phyloP scores from a whole-genome alignment of 2,888 invertebrate genomes.

The Oligia fasciuncula region DNA sequence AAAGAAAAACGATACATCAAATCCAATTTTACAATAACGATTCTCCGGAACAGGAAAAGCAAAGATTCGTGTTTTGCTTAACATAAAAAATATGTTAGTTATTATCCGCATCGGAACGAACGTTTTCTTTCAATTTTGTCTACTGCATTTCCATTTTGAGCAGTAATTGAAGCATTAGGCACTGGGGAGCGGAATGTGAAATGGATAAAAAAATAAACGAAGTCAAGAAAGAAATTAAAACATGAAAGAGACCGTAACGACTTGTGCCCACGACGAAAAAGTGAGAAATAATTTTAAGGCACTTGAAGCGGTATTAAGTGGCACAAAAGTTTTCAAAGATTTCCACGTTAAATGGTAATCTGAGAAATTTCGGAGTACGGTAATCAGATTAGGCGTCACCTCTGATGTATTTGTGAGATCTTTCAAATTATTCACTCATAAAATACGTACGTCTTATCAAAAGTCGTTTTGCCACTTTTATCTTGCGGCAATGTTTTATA shows the following conservation, averaged over 20 bases:
- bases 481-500: slow-evolving; percentile 63
- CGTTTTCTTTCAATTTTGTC: slow-evolving; percentile 69
- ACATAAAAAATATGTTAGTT: slow-evolving; percentile 52
- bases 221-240: slow-evolving; percentile 81
- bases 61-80: slow-evolving; percentile 52
- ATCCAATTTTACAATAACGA: slow-evolving; percentile 40
- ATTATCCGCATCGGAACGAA: slow-evolving; percentile 68
- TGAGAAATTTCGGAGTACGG: slow-evolving; percentile 78
- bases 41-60: slow-evolving; percentile 48
- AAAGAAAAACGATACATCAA: slow-evolving; percentile 44
- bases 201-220: slow-evolving; percentile 77
- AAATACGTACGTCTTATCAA: slow-evolving; percentile 72
- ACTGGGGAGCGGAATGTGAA: slow-evolving; percentile 71
- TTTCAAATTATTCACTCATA: slow-evolving; percentile 75
- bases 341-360: slow-evolving; percentile 83
- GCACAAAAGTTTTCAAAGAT: slow-evolving; percentile 80
- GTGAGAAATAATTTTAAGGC: slow-evolving; percentile 83
- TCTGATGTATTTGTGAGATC: slow-evolving; percentile 76
- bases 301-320: slow-evolving; percentile 82
- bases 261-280: slow-evolving; percentile 78
- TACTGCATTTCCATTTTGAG: slow-evolving; percentile 71
- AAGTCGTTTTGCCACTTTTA: slow-evolving; percentile 72
- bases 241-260: slow-evolving; percentile 82
- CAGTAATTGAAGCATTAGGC: slow-evolving; percentile 77
- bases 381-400: slow-evolving; percentile 80